Evolutionary conservation across 30 jellyfish, hydroid and myxozoan species (phyloP), one percentile per base, ranked within the genome.

Genomic region (Nemopilema nomurai): DNA sequence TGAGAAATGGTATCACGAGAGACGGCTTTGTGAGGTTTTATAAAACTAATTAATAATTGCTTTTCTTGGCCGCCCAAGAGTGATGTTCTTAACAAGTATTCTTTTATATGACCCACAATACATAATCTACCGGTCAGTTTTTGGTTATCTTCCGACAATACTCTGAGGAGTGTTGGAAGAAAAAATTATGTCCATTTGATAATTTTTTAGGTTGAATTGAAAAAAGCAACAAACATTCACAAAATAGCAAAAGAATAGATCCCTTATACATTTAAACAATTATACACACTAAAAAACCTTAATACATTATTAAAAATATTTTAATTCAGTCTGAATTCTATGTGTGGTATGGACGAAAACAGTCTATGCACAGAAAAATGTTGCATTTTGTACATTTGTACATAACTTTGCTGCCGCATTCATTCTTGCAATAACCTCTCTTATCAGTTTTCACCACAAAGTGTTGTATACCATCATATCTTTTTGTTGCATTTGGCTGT

Each of bases 61-160:
- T 28, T 79, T 9, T 79, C 76, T 19, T 1, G 6, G 29, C 17
- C 8, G 6, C 84, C 13, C 20, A 67, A 6, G 51, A 19, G 13
- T 20, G 32, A 25, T 27, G 76, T 81, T 19, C 82, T 62, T 3
- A 7, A 27, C 1, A 81, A 67, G 51, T 79, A 79, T 68, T 68
- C 90, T 23, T 81, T 65, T 3, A 81, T 63, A 49, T 81, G 90
- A 81, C 29, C 8, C 18, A 81, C 80, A 27, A 69, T 69, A 72
- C 90, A 81, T 25, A 81, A 32, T 29, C 68, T 81, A 51, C 68
- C 90, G 23, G n/a, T n/a, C n/a, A n/a, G n/a, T n/a, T n/a, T n/a
- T n/a, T n/a, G n/a, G n/a, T n/a, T n/a, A n/a, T n/a, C n/a, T n/a
- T n/a, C n/a, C n/a, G n/a, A n/a, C n/a, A n/a, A n/a, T n/a, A n/a